Base-by-base conservation (phyloP, 2,888 invertebrate species). In the Erebia aethiops region DNA sequence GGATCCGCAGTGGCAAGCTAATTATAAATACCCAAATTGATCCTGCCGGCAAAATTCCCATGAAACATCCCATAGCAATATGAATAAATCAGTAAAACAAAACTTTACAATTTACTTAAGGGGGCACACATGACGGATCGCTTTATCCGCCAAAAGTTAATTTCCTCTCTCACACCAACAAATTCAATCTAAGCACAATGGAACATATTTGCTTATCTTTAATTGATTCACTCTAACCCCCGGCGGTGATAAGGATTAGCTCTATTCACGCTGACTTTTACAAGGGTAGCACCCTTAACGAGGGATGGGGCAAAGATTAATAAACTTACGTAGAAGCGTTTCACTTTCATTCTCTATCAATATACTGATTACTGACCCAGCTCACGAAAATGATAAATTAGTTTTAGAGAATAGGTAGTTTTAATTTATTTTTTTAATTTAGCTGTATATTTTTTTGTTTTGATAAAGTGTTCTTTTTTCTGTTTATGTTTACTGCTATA, bases 121-220 rank as follows among this genome's bases (percentile, higher is more conserved):
- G 86, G 87, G 79, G 77, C 85, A 69, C 80, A 84, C 76, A 88
- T 90, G 91, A 90, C 85, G 81, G 87, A 91, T 90, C 86, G 85
- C 81, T 88, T 86, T 87, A 89, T 87, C 83, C 86, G 80, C 77
- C 84, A 85, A 90, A 91, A 91, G 90, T 91, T 90, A 91, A 91
- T 91, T 91, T 91, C 91, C 89, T 90, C 88, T 85, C 87, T 83
- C 85, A 84, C 87, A 85, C 87, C 84, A 88, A 90, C 91, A 86
- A 91, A 92, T 91, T 91, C 90, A 85, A 86, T 83, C 84, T 82
- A 81, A 76, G 76, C 75, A 82, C 91, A 92, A 93, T 86, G 83
- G 81, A 84, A 81, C 88, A 88, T 92, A 93, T 93, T 93, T 92
- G 93, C 91, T 93, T 93, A 92, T 93, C 92, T 93, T 91, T 92